Conservation (phyloP, 2,113 vertebrate genomes). For the Orientallactaga bullata region DNA sequence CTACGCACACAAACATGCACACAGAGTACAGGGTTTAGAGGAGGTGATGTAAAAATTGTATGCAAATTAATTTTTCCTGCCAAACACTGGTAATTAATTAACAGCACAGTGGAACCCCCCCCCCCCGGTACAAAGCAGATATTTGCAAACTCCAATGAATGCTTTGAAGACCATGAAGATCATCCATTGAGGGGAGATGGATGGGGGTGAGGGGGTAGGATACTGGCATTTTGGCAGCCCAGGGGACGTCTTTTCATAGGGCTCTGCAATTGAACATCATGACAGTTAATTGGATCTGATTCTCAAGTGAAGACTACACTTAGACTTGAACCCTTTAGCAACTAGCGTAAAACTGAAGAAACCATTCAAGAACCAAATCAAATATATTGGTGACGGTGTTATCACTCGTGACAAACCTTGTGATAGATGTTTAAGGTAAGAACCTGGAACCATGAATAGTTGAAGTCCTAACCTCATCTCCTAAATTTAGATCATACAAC, state of each 20-base stretch:
- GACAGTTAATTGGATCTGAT: too few species aligned
- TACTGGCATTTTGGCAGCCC: accelerated
- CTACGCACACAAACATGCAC: too few species aligned
- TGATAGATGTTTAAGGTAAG: background rate
- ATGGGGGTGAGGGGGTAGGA: background rate
- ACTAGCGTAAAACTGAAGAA: background rate
- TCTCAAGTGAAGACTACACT: background rate
- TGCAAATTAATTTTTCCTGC: background rate
- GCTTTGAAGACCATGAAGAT: background rate
- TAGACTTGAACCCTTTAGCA: background rate
- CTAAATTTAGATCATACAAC: background rate
- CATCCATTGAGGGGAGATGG: background rate
- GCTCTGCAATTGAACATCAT: accelerated
- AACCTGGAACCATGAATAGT: background rate
- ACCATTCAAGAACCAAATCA: background rate
- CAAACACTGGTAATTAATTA: background rate
- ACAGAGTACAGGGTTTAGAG: too few species aligned
- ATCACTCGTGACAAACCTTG: background rate
- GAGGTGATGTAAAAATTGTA: background rate
- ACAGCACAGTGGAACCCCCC: background rate
- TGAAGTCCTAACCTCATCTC: background rate
- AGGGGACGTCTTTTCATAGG: background rate
- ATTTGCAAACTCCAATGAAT: background rate
- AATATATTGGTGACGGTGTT: background rate
- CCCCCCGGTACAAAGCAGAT: background rate